Conservation (phyloP, 2,797 vertebrate genomes). For the Sus cebifrons region DNA sequence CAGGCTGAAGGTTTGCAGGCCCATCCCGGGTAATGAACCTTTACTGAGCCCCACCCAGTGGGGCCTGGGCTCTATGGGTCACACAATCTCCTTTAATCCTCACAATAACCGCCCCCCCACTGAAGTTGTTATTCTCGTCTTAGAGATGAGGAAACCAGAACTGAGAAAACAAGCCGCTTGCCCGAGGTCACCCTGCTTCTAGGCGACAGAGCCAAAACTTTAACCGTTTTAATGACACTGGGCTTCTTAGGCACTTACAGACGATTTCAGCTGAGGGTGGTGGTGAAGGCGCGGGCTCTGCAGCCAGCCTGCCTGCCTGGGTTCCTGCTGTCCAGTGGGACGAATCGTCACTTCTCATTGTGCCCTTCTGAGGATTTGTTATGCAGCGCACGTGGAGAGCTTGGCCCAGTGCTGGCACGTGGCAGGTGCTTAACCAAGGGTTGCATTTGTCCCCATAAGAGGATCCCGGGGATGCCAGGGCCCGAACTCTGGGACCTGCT, state of each 20-base stretch:
- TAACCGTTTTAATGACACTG: neutral
- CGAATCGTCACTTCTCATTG: accelerated
- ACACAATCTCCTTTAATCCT: neutral
- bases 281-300: neutral
- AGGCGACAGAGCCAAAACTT: neutral
- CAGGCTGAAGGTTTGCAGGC: neutral
- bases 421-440: neutral
- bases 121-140: neutral
- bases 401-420: accelerated
- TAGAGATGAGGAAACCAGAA: neutral
- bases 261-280: neutral
- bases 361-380: accelerated
- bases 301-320: neutral
- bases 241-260: neutral
- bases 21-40: neutral
- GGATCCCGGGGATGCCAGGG: neutral
- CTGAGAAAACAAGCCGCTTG: neutral
- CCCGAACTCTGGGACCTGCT: neutral
- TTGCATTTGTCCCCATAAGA: neutral
- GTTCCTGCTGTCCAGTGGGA: neutral
- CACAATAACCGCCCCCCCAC: too few relatives aligned
- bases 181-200: neutral
- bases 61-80: neutral
- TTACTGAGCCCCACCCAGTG: accelerated
- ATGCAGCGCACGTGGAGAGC: neutral